phyloP scores from a whole-genome alignment of 2,888 invertebrate genomes.

The Leucoptera coffeella region DNA sequence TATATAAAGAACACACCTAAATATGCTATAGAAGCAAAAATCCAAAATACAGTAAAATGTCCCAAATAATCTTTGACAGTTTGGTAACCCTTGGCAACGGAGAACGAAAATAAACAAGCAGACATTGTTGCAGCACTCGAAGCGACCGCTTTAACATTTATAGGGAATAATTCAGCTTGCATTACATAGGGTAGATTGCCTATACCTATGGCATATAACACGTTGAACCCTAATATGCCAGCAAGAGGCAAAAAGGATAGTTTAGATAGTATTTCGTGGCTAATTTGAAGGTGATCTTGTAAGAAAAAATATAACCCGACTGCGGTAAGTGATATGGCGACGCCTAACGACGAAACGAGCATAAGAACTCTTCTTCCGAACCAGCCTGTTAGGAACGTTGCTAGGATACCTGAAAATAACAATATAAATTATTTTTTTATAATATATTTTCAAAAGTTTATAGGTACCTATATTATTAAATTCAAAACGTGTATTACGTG shows the following conservation, averaged over 20 bases:
- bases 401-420: constrained; percentile 28
- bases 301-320: constrained; percentile 50
- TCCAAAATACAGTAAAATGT: constrained; percentile 53
- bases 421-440: neutral
- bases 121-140: constrained; percentile 52
- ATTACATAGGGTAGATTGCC: constrained; percentile 57
- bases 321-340: constrained; percentile 39
- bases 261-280: constrained; percentile 19
- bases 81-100: constrained; percentile 55
- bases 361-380: constrained; percentile 49
- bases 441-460: neutral
- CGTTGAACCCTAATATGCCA: constrained; percentile 50
- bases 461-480: neutral
- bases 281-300: constrained; percentile 26
- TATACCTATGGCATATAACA: constrained; percentile 54
- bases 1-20: constrained; percentile 51
- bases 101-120: constrained; percentile 49
- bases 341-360: constrained; percentile 45
- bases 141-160: constrained; percentile 56
- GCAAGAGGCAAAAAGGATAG: constrained; percentile 46
- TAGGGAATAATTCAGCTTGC: constrained; percentile 59
- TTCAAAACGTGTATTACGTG: neutral
- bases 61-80: constrained; percentile 48
- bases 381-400: constrained; percentile 46
- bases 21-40: constrained; percentile 48